Evolutionary conservation across 2,888 invertebrate species (phyloP).

Genomic region (Trisateles emortualis): DNA sequence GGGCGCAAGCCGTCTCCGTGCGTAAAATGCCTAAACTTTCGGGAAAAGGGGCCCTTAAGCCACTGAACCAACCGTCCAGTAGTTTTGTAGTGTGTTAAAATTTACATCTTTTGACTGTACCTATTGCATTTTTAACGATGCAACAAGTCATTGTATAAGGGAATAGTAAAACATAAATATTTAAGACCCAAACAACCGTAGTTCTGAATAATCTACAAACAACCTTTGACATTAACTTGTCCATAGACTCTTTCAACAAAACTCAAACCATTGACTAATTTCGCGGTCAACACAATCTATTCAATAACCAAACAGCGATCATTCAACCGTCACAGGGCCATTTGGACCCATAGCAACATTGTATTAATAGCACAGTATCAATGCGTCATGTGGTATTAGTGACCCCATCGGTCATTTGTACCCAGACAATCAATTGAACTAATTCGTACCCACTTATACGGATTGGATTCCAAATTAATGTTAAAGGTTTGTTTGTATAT

Average conservation of each 20-base stretch:
- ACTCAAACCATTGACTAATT: background rate
- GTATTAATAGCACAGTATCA: conserved; percentile 27
- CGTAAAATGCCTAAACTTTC: too few relatives aligned
- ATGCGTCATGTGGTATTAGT: conserved; percentile 21
- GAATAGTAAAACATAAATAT: too few relatives aligned
- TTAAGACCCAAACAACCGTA: too few relatives aligned
- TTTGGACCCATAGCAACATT: conserved; percentile 13
- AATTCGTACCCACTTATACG: conserved; percentile 45
- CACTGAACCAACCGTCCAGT: too few relatives aligned
- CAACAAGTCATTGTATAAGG: too few relatives aligned
- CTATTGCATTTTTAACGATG: too few relatives aligned
- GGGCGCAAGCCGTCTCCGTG: too few relatives aligned
- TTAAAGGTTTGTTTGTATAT: conserved; percentile 1
- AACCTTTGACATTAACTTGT: background rate
- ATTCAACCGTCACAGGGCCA: conserved; percentile 3
- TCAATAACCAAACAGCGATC: conserved; percentile 3
- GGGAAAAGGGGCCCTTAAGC: too few relatives aligned
- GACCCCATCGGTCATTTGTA: conserved; percentile 21
- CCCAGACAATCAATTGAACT: conserved; percentile 35
- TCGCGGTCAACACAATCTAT: background rate
- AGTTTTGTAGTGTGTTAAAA: too few relatives aligned
- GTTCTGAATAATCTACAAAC: too few relatives aligned
- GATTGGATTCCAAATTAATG: conserved; percentile 35
- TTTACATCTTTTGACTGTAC: too few relatives aligned
- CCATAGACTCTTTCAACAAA: too few relatives aligned